phyloP scores from a whole-genome alignment of 2,888 invertebrate species.

The Hylaea fasciaria region DNA sequence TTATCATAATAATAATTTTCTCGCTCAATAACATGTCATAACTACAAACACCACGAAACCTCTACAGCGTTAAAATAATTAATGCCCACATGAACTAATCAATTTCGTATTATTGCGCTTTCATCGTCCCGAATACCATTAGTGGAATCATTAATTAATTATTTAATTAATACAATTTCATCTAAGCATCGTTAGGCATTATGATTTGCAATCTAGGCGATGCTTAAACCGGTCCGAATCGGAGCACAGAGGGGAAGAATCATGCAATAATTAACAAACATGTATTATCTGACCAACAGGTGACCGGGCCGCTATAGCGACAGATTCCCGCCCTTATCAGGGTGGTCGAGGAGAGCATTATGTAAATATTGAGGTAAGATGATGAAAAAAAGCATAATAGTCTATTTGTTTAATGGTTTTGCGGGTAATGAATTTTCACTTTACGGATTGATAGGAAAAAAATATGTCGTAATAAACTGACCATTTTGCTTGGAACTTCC shows the following conservation, averaged over 20 bases:
- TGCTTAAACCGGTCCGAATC: not conserved
- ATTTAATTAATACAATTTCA: too few relatives aligned
- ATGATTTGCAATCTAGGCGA: not conserved
- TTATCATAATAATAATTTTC: too few relatives aligned
- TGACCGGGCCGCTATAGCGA: slow-evolving; percentile 83
- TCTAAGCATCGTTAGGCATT: too few relatives aligned
- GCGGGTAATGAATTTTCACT: slow-evolving; percentile 10
- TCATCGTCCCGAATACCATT: too few relatives aligned
- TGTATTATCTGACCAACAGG: slow-evolving; percentile 56
- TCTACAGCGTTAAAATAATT: too few relatives aligned
- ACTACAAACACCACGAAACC: too few relatives aligned
- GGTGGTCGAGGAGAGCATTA: slow-evolving; percentile 80
- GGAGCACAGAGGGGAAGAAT: slow-evolving; percentile 3
- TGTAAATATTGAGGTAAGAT: slow-evolving; percentile 68
- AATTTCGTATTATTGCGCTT: too few relatives aligned
- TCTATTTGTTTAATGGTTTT: slow-evolving; percentile 3
- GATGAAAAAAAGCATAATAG: not conserved
- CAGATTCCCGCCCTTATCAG: slow-evolving; percentile 80
- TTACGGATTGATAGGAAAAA: slow-evolving; percentile 13
- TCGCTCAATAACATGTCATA: too few relatives aligned
- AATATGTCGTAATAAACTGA: slow-evolving; percentile 5
- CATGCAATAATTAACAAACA: slow-evolving; percentile 27
- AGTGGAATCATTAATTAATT: too few relatives aligned
- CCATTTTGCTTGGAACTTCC: not conserved
- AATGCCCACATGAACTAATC: too few relatives aligned